Evolutionary conservation across 2,113 vertebrate species (phyloP).

Genomic region (Archilochus colubris): DNA sequence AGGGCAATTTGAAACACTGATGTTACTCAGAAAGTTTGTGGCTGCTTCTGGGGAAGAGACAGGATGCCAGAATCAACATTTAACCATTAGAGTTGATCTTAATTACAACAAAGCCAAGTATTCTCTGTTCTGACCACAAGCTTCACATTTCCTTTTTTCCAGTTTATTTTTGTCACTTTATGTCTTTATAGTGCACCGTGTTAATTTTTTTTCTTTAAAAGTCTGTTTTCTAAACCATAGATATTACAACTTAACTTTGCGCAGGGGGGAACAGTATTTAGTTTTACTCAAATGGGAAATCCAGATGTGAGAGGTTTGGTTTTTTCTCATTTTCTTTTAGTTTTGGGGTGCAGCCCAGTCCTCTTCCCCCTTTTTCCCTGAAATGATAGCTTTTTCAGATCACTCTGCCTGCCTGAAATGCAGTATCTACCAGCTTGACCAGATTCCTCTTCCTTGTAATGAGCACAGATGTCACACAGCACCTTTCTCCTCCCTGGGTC

Average conservation of each 20-base stretch:
- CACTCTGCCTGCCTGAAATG: background rate
- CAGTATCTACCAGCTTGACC: conserved; percentile 40
- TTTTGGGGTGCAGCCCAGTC: background rate
- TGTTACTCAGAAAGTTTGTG: background rate
- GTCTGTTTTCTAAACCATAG: background rate
- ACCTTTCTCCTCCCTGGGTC: conserved; percentile 22
- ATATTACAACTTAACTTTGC: background rate
- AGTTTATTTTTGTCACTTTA: background rate
- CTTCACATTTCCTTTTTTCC: background rate
- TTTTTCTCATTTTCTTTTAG: background rate
- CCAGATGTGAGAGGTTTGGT: background rate
- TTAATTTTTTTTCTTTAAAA: background rate
- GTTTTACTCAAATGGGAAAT: background rate
- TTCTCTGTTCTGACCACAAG: background rate
- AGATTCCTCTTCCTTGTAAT: conserved; percentile 22
- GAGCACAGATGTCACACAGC: background rate
- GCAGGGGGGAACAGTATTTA: accelerated
- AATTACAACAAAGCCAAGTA: background rate
- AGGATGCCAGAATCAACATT: background rate
- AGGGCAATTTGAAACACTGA: conserved; percentile 10
- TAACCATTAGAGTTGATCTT: background rate
- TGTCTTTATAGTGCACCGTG: background rate
- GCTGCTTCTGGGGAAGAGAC: background rate
- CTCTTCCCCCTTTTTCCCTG: background rate
- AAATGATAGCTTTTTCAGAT: conserved; percentile 41